Evolutionary conservation across 2,888 invertebrate species (phyloP).

Genomic region (Lepidocyrtoides sp.): DNA sequence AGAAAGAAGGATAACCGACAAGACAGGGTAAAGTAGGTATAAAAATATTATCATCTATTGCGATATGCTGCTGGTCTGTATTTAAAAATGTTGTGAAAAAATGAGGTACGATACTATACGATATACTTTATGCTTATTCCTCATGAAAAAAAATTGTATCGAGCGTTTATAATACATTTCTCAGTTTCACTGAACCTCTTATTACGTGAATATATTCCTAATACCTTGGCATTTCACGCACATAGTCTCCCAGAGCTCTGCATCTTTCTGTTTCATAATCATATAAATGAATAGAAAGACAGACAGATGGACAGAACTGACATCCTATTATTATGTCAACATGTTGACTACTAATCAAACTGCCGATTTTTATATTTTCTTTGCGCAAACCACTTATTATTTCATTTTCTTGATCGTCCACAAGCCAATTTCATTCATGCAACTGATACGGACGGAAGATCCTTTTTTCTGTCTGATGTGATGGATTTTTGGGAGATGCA

Average conservation of each 20-base stretch:
- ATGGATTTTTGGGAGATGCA: no score
- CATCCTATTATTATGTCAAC: conserved; percentile 77
- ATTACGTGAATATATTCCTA: no score
- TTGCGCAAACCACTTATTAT: conserved; percentile 59
- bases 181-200: no score
- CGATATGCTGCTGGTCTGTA: neutral
- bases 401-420: conserved; percentile 55
- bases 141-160: no score
- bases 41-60: neutral
- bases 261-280: conserved; percentile 33
- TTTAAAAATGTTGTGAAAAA: neutral
- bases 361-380: conserved; percentile 58
- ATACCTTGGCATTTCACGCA: neutral
- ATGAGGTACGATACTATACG: neutral
- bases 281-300: conserved; percentile 22
- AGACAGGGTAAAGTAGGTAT: conserved; percentile 28
- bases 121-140: no score
- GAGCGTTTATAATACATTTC: no score
- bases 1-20: conserved; percentile 46
- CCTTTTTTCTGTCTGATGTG: conserved; percentile 6
- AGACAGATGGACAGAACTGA: conserved; percentile 69
- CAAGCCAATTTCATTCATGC: conserved; percentile 60
- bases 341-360: conserved; percentile 75
- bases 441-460: conserved; percentile 61
- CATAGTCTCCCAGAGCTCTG: neutral